These are phyloP conservation scores for Zaprionus bogoriensis DNA, from an alignment of 2,888 invertebrate species.

Conservation along the genomic window DNA sequence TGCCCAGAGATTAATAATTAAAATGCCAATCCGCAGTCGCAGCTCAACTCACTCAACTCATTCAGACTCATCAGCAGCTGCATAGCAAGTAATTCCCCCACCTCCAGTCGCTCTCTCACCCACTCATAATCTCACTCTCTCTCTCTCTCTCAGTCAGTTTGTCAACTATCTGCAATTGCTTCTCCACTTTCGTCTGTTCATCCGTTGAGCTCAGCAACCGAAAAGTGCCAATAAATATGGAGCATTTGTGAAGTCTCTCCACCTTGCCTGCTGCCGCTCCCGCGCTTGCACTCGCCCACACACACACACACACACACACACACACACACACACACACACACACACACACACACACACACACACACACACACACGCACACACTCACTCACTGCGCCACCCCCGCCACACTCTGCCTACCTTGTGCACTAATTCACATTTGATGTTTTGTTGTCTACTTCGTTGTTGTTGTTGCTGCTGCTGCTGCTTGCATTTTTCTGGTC, in stretches of 20 bases:
- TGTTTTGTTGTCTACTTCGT: conserved; percentile 75
- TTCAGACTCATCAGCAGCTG: conserved; percentile 44
- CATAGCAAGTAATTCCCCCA: not conserved
- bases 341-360: not conserved
- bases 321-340: not conserved
- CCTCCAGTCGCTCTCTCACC: not conserved
- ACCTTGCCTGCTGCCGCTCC: too few relatives aligned
- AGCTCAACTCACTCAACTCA: conserved; percentile 33
- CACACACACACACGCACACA: not conserved
- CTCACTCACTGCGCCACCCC: too few relatives aligned
- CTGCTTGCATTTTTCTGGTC: conserved; percentile 78
- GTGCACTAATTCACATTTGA: conserved; percentile 79
- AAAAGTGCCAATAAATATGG: conserved; percentile 78
- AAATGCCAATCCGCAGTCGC: conserved; percentile 68
- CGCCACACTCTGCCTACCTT: conserved; percentile 60
- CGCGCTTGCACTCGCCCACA: not conserved
- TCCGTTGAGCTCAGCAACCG: conserved; percentile 39
- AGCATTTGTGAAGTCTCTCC: conserved; percentile 60
- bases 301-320: not conserved
- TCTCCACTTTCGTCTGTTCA: conserved; percentile 18
- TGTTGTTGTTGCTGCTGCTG: conserved; percentile 45
- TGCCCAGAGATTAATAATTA: conserved; percentile 64
- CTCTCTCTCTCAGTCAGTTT: conserved; percentile 32
- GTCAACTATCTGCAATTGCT: conserved; percentile 53
- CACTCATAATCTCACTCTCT: not conserved